Base-by-base conservation (phyloP, 2,797 vertebrate species). In the Poeciliopsis presidionis region DNA sequence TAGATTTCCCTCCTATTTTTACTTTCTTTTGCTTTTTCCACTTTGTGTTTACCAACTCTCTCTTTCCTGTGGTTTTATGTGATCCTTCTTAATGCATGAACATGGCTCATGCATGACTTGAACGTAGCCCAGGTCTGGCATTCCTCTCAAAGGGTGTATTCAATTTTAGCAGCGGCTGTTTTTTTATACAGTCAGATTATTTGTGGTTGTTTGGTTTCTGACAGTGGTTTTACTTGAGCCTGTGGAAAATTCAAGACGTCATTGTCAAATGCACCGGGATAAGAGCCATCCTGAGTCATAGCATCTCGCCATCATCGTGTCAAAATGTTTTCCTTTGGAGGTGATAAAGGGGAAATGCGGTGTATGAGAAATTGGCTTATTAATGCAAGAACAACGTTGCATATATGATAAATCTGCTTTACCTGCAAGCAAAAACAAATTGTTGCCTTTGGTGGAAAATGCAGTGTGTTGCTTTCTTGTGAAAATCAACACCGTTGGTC, bases 211-310 rank as follows among this genome's bases (percentile, higher is more conserved):
- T 88, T 86, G 78, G 65, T 84, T 90, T 90, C 84, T 87, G 79
- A 87, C 81, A 85, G 84, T 76, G 87, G 81, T 90, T 88, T 86
- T 61, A 78, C 73, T 86, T 77, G 45, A 90, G 79, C 81, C 63
- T 84, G 41, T 79, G 55, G 72, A 73, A 81, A 76, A 49, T 73
- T 73, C 43, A 77, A 87, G 86, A 69, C 63, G 13, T 84, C 87
- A 87, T 28, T 88, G 87, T 84, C 83, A 89, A 86, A 82, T 43
- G 55, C 72, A 55, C 74, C 78, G 76, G 83, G 78, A 83, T 22
- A 72, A 75, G 80, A 84, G 87, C 84, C 89, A 91, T 74, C 33
- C 57, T 6, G 47, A 83, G 75, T 73, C 83, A 79, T 72, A 81
- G 67, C 86, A 0, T 30, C 77, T 86, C 69, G 43, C 59, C 77